phyloP scores from a whole-genome alignment of 2,113 vertebrate genomes.

The Otocyon megalotis region DNA sequence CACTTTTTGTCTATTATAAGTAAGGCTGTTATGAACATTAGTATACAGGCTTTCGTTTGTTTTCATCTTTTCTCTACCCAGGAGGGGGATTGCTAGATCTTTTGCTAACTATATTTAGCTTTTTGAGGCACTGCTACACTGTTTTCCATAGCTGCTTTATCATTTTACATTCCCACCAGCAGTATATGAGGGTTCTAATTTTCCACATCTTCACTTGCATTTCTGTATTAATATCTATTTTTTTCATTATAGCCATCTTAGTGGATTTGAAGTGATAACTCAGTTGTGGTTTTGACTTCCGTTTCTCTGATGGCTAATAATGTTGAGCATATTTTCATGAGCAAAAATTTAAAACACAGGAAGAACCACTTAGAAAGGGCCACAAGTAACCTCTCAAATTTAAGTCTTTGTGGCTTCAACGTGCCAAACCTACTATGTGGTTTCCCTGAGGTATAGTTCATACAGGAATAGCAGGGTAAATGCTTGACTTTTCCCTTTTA shows the following conservation, averaged over 20 bases:
- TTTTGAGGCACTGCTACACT: neutral
- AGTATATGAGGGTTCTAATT: neutral
- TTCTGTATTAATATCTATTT: neutral
- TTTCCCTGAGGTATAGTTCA: neutral
- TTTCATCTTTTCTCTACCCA: slow-evolving; percentile 1
- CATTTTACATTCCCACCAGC: neutral
- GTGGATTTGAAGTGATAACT: neutral
- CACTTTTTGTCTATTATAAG: neutral
- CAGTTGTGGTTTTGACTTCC: neutral
- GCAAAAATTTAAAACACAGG: neutral
- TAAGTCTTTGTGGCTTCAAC: neutral
- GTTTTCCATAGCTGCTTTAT: neutral
- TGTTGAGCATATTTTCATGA: neutral
- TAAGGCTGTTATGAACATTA: neutral
- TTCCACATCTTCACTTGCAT: neutral
- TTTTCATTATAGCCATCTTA: slow-evolving; percentile 1
- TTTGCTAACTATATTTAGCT: neutral
- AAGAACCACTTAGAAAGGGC: neutral
- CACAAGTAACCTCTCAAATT: neutral
- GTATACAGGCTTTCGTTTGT: neutral
- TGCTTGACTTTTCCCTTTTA: neutral
- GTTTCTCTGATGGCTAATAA: neutral
- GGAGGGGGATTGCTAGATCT: neutral
- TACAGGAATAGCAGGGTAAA: neutral
- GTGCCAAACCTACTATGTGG: neutral